Percentiles rank a stretch among this genome's conserved stretches.
These are phyloP conservation scores for Drosophila quadrilineata DNA, from an alignment of 1,140 invertebrate species.

Conservation along the genomic window DNA sequence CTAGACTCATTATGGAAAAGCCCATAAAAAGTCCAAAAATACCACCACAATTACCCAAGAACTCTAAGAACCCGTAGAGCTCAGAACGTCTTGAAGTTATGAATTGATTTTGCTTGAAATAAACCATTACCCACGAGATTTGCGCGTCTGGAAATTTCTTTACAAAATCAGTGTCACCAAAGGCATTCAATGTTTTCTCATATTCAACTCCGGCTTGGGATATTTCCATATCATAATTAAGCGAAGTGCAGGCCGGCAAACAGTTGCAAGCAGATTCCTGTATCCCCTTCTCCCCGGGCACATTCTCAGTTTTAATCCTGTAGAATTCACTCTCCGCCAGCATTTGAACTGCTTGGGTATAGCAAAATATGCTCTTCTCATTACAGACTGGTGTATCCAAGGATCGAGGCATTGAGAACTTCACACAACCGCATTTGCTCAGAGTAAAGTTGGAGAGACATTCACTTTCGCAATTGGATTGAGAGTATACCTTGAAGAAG, in stretches of 20 bases:
- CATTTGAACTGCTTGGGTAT: slow-evolving; percentile 82
- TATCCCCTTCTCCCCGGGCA: slow-evolving; percentile 19
- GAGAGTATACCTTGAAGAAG: slow-evolving; percentile 88
- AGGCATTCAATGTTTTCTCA: slow-evolving; percentile 82
- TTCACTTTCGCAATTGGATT: slow-evolving; percentile 89
- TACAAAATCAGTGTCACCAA: slow-evolving; percentile 56
- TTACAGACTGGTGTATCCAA: slow-evolving; percentile 84
- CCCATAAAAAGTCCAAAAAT: slow-evolving; percentile 84
- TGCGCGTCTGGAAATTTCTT: slow-evolving; percentile 77
- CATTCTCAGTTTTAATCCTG: slow-evolving; percentile 37
- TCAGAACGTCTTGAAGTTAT: slow-evolving; percentile 83
- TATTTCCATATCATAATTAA: slow-evolving; percentile 86
- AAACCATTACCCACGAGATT: slow-evolving; percentile 81
- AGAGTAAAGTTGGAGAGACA: slow-evolving; percentile 89
- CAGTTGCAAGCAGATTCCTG: slow-evolving; percentile 83
- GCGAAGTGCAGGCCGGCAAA: slow-evolving; percentile 86
- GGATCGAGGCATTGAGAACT: slow-evolving; percentile 83
- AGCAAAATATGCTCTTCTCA: slow-evolving; percentile 81
- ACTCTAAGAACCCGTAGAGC: slow-evolving; percentile 83
- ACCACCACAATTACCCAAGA: slow-evolving; percentile 83
- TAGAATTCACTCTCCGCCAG: slow-evolving; percentile 83
- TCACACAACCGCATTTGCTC: slow-evolving; percentile 81
- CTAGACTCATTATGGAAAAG: slow-evolving; percentile 85
- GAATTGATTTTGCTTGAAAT: slow-evolving; percentile 83
- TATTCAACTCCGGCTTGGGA: slow-evolving; percentile 86